These are phyloP conservation scores for Petrocephalus microphthalmus DNA, from an alignment of 2,113 vertebrate genomes.

Conservation along the genomic window DNA sequence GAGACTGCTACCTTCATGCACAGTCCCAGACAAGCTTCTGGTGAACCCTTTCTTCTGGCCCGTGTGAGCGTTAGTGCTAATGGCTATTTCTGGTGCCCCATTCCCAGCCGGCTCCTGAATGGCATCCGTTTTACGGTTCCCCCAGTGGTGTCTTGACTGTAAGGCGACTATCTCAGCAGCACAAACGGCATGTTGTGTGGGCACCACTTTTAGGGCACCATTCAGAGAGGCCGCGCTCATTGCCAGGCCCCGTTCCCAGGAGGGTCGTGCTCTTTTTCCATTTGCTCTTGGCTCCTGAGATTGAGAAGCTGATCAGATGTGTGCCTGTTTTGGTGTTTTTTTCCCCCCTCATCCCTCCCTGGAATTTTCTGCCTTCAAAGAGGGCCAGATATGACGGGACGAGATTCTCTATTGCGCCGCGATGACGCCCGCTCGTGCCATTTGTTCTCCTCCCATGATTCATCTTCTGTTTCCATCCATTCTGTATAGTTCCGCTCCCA, in stretches of 20 bases:
- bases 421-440: background rate
- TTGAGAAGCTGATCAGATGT: slow-evolving; percentile 50
- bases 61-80: background rate
- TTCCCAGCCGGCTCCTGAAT: slow-evolving; percentile 45
- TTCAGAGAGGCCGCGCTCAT: slow-evolving; percentile 58
- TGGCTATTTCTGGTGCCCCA: slow-evolving; percentile 40
- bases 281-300: slow-evolving; percentile 28
- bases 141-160: slow-evolving; percentile 37
- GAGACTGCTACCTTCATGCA: background rate
- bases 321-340: background rate
- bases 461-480: background rate
- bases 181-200: slow-evolving; percentile 50
- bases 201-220: slow-evolving; percentile 61
- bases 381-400: background rate
- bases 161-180: slow-evolving; percentile 49
- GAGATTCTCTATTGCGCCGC: background rate
- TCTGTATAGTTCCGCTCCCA: background rate
- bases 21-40: background rate
- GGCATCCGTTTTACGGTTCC: slow-evolving; percentile 33
- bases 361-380: background rate
- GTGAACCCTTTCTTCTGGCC: background rate
- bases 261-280: background rate
- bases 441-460: background rate
- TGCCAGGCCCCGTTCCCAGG: slow-evolving; percentile 50
- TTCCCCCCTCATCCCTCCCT: background rate